phyloP scores from a whole-genome alignment of 1,140 invertebrate species.

The Paralvinella palmiformis region DNA sequence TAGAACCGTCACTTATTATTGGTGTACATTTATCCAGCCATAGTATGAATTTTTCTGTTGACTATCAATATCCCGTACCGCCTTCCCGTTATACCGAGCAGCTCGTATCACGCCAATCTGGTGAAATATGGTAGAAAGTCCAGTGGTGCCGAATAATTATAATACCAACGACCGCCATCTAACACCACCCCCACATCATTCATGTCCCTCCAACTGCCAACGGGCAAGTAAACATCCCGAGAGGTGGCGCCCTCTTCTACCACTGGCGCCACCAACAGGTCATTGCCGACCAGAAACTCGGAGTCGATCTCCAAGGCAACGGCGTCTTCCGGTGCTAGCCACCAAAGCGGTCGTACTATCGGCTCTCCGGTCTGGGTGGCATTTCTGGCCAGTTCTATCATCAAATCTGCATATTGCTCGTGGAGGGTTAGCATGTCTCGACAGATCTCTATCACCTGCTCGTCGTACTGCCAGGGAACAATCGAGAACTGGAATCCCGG shows the following conservation, averaged over 20 bases:
- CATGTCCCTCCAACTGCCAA: slow-evolving; percentile 11
- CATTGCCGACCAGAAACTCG: slow-evolving; percentile 76
- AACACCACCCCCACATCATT: slow-evolving; percentile 32
- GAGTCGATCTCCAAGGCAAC: slow-evolving; percentile 52
- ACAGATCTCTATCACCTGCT: slow-evolving; percentile 55
- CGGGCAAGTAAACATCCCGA: slow-evolving; percentile 18
- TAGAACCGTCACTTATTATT: no score
- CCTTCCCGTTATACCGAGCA: no score
- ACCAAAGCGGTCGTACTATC: slow-evolving; percentile 40
- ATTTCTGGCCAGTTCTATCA: slow-evolving; percentile 20
- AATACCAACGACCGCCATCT: background rate
- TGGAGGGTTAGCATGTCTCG: slow-evolving; percentile 15
- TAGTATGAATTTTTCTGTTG: no score
- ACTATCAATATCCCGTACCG: no score
- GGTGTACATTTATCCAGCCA: no score
- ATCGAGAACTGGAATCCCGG: slow-evolving; percentile 82
- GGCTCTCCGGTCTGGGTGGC: slow-evolving; percentile 24
- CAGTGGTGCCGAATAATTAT: background rate
- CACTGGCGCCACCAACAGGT: slow-evolving; percentile 75
- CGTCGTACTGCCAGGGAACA: slow-evolving; percentile 78
- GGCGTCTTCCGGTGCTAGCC: slow-evolving; percentile 26
- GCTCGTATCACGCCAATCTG: no score
- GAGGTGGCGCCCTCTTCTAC: slow-evolving; percentile 58
- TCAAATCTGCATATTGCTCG: slow-evolving; percentile 4
- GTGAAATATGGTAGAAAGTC: slow-evolving; percentile 2